phyloP scores from a whole-genome alignment of 1,140 invertebrate genomes.

The Drosophila ercepeae region DNA sequence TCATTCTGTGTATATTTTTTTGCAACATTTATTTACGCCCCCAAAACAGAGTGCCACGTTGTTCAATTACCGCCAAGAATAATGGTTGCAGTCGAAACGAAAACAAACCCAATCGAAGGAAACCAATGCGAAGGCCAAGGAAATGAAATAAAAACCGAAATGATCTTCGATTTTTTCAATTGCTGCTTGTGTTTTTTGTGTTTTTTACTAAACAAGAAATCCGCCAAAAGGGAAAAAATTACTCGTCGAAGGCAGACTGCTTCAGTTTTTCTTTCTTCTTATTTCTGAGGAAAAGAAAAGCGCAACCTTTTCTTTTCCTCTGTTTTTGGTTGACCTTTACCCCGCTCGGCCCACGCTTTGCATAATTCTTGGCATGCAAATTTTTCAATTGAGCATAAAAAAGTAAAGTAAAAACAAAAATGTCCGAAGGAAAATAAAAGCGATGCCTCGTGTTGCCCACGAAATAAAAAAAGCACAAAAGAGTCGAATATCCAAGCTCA shows the following conservation, averaged over 20 bases:
- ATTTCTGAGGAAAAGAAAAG: conserved; percentile 38
- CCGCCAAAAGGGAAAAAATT: not conserved
- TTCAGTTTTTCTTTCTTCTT: not conserved
- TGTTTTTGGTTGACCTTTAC: conserved; percentile 49
- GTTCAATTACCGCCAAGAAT: conserved; percentile 78
- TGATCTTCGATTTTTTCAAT: conserved; percentile 73
- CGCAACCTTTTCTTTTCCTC: conserved; percentile 47
- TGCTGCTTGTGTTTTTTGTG: conserved; percentile 25
- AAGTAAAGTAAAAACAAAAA: conserved; percentile 62
- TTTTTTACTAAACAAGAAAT: conserved; percentile 40
- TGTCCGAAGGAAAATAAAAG: conserved; percentile 43
- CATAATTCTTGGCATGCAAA: conserved; percentile 78
- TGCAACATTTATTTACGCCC: conserved; percentile 61
- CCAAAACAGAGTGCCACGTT: conserved; percentile 62
- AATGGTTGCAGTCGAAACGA: conserved; percentile 55
- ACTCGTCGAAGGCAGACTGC: not conserved
- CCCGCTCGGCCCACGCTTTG: conserved; percentile 41
- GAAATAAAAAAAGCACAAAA: conserved; percentile 70
- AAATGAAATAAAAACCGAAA: conserved; percentile 48
- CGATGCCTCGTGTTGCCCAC: conserved; percentile 36
- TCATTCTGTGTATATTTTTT: conserved; percentile 34
- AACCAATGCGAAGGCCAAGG: conserved; percentile 43
- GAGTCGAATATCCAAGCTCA: conserved; percentile 60
- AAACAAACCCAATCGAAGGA: conserved; percentile 45
- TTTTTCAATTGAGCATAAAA: conserved; percentile 73